Evolutionary conservation across 2,888 invertebrate species (phyloP).

Genomic region (Mycalesis mineus): DNA sequence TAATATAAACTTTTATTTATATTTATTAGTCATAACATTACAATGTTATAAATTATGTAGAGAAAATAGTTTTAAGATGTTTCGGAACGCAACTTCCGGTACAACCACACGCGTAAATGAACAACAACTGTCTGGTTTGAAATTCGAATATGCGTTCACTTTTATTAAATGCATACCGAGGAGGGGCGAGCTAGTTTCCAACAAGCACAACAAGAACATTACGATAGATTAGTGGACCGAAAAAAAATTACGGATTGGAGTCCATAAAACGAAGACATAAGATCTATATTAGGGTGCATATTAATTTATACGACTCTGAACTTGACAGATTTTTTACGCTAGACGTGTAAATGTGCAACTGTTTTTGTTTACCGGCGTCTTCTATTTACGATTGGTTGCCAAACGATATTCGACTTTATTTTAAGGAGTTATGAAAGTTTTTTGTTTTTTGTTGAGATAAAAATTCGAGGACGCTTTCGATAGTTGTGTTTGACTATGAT

Average conservation of each 20-base stretch:
- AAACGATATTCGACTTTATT: constrained; percentile 10
- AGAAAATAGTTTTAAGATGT: neutral
- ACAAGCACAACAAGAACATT: constrained; percentile 29
- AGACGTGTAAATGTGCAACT: constrained; percentile 27
- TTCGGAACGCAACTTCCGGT: neutral
- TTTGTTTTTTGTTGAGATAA: constrained; percentile 23
- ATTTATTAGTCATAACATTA: constrained; percentile 12
- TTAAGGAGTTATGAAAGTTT: neutral
- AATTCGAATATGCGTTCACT: constrained; percentile 48
- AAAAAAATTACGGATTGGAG: constrained; percentile 5
- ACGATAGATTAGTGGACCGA: constrained; percentile 3
- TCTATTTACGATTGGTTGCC: constrained; percentile 6
- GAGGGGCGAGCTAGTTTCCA: constrained; percentile 45
- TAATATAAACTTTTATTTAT: constrained; percentile 11
- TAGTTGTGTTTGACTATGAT: constrained; percentile 34
- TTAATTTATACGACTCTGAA: neutral
- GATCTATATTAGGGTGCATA: constrained; percentile 7
- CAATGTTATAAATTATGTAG: neutral
- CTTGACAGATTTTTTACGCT: constrained; percentile 7
- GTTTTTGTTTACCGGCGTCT: constrained; percentile 31
- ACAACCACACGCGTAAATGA: neutral
- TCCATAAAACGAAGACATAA: constrained; percentile 1
- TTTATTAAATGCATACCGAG: constrained; percentile 49
- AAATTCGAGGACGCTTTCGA: constrained; percentile 33
- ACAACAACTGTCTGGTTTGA: constrained; percentile 47